Percentiles rank a stretch among this genome's conserved stretches.
These are phyloP conservation scores for Toxostoma redivivum DNA, from an alignment of 2,113 vertebrate genomes.

Conservation along the genomic window DNA sequence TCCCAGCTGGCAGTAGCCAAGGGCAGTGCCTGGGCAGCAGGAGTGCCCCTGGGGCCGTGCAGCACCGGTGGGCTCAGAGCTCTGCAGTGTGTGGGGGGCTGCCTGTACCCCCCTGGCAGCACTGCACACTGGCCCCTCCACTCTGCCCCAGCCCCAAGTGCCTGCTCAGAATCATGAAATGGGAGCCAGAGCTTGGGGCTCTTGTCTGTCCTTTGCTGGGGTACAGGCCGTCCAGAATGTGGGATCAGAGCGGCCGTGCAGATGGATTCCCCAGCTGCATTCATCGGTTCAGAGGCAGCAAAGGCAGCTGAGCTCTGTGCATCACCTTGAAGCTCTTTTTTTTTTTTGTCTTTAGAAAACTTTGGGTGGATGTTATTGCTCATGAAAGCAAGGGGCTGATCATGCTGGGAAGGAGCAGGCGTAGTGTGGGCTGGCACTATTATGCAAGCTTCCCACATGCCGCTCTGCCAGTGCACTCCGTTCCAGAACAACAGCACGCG, in stretches of 20 bases:
- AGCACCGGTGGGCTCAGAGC: fast-evolving
- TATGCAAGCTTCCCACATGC: conserved; percentile 63
- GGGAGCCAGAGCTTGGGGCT: not conserved
- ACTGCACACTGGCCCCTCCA: fast-evolving
- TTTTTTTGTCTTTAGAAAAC: conserved; percentile 2
- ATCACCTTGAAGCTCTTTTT: conserved; percentile 25
- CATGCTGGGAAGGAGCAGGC: conserved; percentile 53
- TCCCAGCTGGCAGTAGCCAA: not conserved
- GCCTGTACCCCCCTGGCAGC: fast-evolving
- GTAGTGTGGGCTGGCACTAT: conserved; percentile 57
- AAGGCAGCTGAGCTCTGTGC: conserved; percentile 20
- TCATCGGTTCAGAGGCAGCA: conserved; percentile 14
- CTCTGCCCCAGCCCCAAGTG: not conserved
- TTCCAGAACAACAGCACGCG: conserved; percentile 52
- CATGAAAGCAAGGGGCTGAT: conserved; percentile 31
- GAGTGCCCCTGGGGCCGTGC: fast-evolving
- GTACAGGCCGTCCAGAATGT: not conserved
- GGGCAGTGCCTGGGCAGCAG: not conserved
- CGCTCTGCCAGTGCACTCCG: conserved; percentile 42
- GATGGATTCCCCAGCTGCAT: conserved; percentile 6
- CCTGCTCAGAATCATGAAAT: fast-evolving
- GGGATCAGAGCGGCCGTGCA: not conserved
- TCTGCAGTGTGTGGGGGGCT: not conserved
- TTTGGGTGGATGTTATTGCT: conserved; percentile 39
- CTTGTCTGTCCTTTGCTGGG: not conserved